These are phyloP conservation scores for Saiga tatarica DNA, from an alignment of 2,113 vertebrate genomes.

Conservation along the genomic window DNA sequence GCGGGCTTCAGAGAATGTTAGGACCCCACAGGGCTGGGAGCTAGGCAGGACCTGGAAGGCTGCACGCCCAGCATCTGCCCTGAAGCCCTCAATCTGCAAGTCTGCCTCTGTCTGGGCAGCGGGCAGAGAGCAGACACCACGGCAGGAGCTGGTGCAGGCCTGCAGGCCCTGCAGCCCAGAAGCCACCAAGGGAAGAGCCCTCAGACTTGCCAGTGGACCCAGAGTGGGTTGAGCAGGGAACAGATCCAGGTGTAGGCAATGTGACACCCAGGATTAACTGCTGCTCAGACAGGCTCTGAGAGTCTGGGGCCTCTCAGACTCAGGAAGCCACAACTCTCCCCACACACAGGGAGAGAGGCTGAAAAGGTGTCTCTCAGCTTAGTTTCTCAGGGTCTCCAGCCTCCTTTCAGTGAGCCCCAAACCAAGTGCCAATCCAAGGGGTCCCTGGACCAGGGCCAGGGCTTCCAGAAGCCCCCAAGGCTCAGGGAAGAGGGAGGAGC, in stretches of 20 bases:
- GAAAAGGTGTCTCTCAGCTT: not conserved
- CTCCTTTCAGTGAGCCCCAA: not conserved
- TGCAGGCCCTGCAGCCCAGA: not conserved
- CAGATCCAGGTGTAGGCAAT: rapidly evolving
- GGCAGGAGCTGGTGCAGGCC: rapidly evolving
- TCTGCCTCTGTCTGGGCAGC: rapidly evolving
- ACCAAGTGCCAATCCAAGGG: not conserved
- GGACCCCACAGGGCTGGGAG: not conserved
- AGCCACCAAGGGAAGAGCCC: not conserved
- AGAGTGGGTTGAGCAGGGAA: not conserved
- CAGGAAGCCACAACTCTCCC: not conserved
- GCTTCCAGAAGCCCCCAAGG: not conserved
- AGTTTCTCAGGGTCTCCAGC: not conserved
- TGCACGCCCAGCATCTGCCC: not conserved
- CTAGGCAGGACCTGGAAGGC: no score
- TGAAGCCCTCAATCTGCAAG: not conserved
- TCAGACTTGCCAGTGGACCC: not conserved
- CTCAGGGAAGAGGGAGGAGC: rapidly evolving
- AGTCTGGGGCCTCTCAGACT: not conserved
- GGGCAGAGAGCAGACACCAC: rapidly evolving
- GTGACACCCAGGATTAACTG: not conserved
- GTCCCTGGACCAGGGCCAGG: no score
- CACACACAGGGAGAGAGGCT: rapidly evolving
- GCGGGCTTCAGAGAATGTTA: not conserved
- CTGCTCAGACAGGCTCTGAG: rapidly evolving